These are phyloP conservation scores for Microtus pennsylvanicus DNA, from an alignment of 2,113 vertebrate species.

Conservation along the genomic window DNA sequence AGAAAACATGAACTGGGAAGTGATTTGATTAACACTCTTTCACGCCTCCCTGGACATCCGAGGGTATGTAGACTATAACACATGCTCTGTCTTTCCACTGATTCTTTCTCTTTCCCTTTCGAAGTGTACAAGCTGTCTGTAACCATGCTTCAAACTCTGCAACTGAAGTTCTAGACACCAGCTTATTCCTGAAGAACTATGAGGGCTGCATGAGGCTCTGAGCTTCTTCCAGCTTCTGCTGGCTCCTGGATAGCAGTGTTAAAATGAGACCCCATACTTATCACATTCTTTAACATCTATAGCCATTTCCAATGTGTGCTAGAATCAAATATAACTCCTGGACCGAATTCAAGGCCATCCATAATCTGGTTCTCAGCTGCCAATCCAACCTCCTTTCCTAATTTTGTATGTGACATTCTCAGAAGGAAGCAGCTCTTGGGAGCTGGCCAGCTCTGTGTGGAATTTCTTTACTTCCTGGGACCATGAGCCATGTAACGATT, in stretches of 20 bases:
- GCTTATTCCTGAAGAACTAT: background rate
- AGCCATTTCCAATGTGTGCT: slow-evolving; percentile 49
- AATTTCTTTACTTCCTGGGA: background rate
- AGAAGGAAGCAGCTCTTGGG: slow-evolving; percentile 9
- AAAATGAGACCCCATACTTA: slow-evolving; percentile 18
- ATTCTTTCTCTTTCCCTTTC: background rate
- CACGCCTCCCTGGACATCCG: background rate
- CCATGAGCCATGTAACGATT: background rate
- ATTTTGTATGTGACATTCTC: slow-evolving; percentile 48
- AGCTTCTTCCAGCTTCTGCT: background rate
- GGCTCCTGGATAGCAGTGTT: background rate
- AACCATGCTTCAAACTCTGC: slow-evolving; percentile 8
- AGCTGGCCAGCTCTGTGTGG: background rate
- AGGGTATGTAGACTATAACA: background rate
- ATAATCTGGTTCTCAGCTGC: slow-evolving; percentile 29
- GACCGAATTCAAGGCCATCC: slow-evolving; percentile 36
- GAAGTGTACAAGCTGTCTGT: background rate
- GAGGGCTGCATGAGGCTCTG: background rate
- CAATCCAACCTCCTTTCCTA: slow-evolving; percentile 47
- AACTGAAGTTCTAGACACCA: background rate
- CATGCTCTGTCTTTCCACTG: background rate
- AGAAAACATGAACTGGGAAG: background rate
- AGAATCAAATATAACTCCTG: slow-evolving; percentile 56
- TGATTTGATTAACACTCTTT: background rate
- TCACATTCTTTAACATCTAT: slow-evolving; percentile 49